A percentile compares a stretch with the other conserved stretches of the same genome.
phyloP scores from a whole-genome alignment of 2,797 vertebrate genomes.

The Etheostoma perlongum region DNA sequence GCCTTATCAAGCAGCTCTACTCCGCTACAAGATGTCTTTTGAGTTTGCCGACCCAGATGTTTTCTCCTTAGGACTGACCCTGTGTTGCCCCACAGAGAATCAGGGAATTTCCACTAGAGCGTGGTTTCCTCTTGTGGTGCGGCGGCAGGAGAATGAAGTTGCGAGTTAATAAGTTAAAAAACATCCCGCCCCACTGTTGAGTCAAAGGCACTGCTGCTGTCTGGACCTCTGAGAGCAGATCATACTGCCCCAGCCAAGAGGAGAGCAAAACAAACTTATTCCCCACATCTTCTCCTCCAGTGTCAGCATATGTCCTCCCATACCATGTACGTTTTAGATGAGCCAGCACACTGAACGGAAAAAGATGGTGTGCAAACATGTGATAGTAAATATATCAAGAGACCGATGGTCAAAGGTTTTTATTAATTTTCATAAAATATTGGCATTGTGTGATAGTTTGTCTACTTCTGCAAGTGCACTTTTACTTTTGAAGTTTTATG shows the following conservation, averaged over 20 bases:
- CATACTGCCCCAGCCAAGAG: slow-evolving; percentile 32
- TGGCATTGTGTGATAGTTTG: slow-evolving; percentile 52
- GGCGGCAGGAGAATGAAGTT: slow-evolving; percentile 39
- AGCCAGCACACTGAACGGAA: slow-evolving; percentile 38
- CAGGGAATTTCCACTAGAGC: slow-evolving; percentile 59
- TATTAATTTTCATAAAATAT: slow-evolving; percentile 45
- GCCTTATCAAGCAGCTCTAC: slow-evolving; percentile 1
- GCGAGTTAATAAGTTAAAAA: slow-evolving; percentile 28
- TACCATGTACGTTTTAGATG: slow-evolving; percentile 33
- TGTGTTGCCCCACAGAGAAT: slow-evolving; percentile 38
- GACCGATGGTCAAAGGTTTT: slow-evolving; percentile 46
- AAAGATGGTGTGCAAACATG: slow-evolving; percentile 28
- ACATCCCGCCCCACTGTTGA: slow-evolving; percentile 26
- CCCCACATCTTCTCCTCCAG: slow-evolving; percentile 32
- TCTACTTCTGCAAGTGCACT: slow-evolving; percentile 87
- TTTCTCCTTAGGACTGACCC: slow-evolving; percentile 43
- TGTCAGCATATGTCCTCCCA: slow-evolving; percentile 38
- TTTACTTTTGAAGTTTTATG: slow-evolving; percentile 75
- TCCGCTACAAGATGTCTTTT: slow-evolving; percentile 3
- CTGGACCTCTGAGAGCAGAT: slow-evolving; percentile 47
- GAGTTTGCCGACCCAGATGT: slow-evolving; percentile 42
- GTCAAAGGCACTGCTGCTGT: slow-evolving; percentile 49
- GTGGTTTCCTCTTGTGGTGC: slow-evolving; percentile 50
- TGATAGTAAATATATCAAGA: slow-evolving; percentile 38
- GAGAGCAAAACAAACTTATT: slow-evolving; percentile 50